phyloP scores from a whole-genome alignment of 2,797 vertebrate species.

The Hylomyscus alleni region DNA sequence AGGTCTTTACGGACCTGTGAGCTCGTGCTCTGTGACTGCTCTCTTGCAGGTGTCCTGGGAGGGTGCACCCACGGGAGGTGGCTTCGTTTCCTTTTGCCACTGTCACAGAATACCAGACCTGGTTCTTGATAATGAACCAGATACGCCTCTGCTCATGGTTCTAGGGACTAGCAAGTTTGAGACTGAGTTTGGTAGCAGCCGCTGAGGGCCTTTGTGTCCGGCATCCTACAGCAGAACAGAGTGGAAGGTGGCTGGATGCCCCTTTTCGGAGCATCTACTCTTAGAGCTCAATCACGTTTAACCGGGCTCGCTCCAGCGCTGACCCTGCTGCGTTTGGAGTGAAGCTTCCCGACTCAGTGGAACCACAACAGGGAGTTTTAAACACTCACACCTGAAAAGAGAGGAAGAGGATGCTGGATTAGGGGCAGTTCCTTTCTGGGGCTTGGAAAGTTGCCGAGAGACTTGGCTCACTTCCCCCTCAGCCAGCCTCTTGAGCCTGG shows the following conservation, averaged over 20 bases:
- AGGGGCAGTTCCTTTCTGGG: constrained; percentile 20
- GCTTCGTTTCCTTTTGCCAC: not conserved
- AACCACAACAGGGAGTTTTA: not conserved
- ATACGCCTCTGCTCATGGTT: not conserved
- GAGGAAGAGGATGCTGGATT: not conserved
- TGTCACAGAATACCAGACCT: not conserved
- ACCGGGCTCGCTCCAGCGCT: not conserved
- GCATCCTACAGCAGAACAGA: not conserved
- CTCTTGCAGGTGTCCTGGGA: not conserved
- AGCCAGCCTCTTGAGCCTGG: not conserved
- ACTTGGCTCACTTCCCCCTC: not conserved
- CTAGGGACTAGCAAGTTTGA: not conserved
- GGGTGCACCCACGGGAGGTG: not conserved
- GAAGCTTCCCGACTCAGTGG: not conserved
- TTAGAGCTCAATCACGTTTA: not conserved
- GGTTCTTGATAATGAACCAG: not conserved
- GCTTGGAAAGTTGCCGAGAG: constrained; percentile 13
- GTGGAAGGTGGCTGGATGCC: too few relatives aligned
- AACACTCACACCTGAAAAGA: not conserved
- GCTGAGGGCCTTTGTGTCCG: not conserved
- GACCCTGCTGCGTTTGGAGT: not conserved
- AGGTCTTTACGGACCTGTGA: not conserved
- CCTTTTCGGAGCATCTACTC: not conserved
- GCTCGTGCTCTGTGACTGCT: not conserved
- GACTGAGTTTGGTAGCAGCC: not conserved